Base-by-base conservation (phyloP, 2,888 invertebrate genomes). In the Pseudococcus longispinus region DNA sequence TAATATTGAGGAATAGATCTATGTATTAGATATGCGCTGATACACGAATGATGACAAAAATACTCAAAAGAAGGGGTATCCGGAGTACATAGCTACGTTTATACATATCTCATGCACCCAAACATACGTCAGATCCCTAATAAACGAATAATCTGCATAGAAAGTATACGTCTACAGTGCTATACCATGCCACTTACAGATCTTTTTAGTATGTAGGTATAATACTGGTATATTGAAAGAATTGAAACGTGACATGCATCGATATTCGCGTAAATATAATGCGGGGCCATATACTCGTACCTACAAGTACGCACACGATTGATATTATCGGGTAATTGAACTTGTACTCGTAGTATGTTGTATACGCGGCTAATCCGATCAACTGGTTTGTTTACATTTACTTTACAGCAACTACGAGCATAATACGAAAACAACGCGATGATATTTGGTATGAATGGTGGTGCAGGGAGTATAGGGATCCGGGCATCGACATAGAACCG, bases 251-350 rank as follows among this genome's bases (percentile, higher is more conserved):
- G 74, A 74, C 74, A 74, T 32, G 29, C 29, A 8, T 74, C 18
- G 32, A 74, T 65, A 65, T 15, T 44, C 13, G 51, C 51, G n/a
- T 18, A 46, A 46, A 13, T 6, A 46, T 13, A 46, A 13, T 46
- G 44, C 13, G 13, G 44, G 13, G 13, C 44, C 13, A 46, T 46
- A 46, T 6, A 55, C 9, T n/a, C n/a, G n/a, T n/a, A 20, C 5
- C 23, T 15, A 23, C 2, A 26, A 23, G 32, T 32, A 32, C 29
- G 6, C 74, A 18, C 13, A 18, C 32, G 0, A 32, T 74, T 74
- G 18, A 74, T 32, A 74, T 74, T 74, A 37, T 74, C 74, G 37
- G 32, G 74, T 74, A 74, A 74, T 74, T 74, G 74, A 74, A 74
- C 74, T 26, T 74, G 60, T 26, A 8, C 1, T n/a, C 32, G 20